Evolutionary conservation across 2,888 invertebrate genomes (phyloP).

Genomic region (Platynereis dumerilii): DNA sequence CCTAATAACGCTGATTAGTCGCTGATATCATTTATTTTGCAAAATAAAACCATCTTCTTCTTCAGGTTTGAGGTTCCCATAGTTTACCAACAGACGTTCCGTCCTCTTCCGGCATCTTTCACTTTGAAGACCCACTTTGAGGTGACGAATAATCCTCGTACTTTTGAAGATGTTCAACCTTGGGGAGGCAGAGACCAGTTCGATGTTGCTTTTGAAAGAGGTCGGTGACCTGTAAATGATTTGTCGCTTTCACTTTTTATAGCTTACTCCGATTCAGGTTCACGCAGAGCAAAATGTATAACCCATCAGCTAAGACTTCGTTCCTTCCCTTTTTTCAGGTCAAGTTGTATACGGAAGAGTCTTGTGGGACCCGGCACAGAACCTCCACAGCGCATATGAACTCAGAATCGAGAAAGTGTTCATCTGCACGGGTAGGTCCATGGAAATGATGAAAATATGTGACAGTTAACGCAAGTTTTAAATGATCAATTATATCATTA

Average conservation of each 20-base stretch:
- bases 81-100: constrained; percentile 62
- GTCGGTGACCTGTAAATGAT: constrained; percentile 38
- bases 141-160: constrained; percentile 52
- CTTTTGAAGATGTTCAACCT: constrained; percentile 39
- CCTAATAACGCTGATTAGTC: too few species aligned
- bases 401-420: constrained; percentile 61
- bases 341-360: constrained; percentile 62
- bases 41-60: too few species aligned
- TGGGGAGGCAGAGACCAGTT: constrained; percentile 44
- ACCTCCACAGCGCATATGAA: constrained; percentile 60
- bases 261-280: too few species aligned
- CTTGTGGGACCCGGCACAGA: constrained; percentile 63
- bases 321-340: constrained; percentile 39
- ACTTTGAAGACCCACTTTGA: constrained; percentile 63
- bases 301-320: too few species aligned
- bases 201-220: constrained; percentile 53
- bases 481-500: too few species aligned
- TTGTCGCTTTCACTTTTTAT: too few species aligned
- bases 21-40: too few species aligned
- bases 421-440: constrained; percentile 60
- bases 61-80: constrained; percentile 59
- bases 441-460: too few species aligned
- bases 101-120: constrained; percentile 63
- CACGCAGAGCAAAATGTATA: too few species aligned
- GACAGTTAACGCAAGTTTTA: too few species aligned